These are phyloP conservation scores for Hormiphora californensis DNA, from an alignment of 37 sponge, comb jelly and placozoan genomes.

Conservation along the genomic window DNA sequence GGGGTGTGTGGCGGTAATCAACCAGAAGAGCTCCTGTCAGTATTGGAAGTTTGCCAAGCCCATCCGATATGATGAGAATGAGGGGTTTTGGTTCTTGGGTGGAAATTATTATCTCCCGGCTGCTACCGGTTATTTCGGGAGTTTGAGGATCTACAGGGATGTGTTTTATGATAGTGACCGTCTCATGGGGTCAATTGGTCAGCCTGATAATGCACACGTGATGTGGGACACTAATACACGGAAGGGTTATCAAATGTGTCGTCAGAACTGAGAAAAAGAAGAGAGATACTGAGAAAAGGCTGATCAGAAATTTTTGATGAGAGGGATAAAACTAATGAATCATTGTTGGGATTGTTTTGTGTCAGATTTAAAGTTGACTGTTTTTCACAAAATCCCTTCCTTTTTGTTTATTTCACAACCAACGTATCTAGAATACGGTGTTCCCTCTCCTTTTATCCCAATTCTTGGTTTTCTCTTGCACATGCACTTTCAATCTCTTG, in stretches of 20 bases:
- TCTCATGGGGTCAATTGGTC: conserved; percentile 1
- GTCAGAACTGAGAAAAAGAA: too few species aligned
- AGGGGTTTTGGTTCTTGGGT: conserved; percentile 27
- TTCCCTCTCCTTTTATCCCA: too few species aligned
- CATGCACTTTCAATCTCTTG: too few species aligned
- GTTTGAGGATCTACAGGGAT: conserved; percentile 25
- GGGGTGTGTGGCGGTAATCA: neutral
- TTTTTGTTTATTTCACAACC: too few species aligned
- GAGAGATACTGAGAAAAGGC: too few species aligned
- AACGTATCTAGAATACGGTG: too few species aligned
- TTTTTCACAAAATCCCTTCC: too few species aligned
- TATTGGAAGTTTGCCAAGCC: conserved; percentile 19
- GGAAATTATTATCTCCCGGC: conserved; percentile 8
- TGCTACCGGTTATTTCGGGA: conserved; percentile 43
- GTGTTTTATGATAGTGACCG: conserved; percentile 1
- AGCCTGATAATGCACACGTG: neutral
- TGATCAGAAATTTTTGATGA: too few species aligned
- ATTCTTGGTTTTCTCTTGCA: too few species aligned
- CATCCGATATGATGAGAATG: conserved; percentile 21
- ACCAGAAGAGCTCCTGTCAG: conserved; percentile 3
- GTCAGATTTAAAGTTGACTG: too few species aligned
- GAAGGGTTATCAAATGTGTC: conserved; percentile 13
- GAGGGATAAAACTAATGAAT: too few species aligned
- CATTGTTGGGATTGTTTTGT: too few species aligned
- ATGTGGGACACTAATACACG: conserved; percentile 34